phyloP scores from a whole-genome alignment of 2,888 invertebrate species.

The Chrysolina oricalcia region DNA sequence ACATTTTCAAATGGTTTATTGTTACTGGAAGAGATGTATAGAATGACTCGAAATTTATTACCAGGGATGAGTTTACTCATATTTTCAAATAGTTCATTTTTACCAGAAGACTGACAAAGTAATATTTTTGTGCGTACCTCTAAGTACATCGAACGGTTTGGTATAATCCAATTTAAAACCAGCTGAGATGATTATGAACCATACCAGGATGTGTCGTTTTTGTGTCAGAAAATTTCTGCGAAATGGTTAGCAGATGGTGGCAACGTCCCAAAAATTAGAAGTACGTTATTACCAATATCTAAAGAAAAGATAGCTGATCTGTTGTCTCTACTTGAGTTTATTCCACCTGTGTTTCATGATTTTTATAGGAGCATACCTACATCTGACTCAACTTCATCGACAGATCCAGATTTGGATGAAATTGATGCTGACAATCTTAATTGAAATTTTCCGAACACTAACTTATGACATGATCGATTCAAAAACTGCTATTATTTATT shows the following conservation, averaged over 20 bases:
- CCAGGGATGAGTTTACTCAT: constrained; percentile 2
- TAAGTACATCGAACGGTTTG: constrained; percentile 26
- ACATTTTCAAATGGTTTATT: background rate
- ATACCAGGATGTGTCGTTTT: constrained; percentile 18
- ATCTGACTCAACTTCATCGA: constrained; percentile 3
- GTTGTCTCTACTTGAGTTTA: constrained; percentile 14
- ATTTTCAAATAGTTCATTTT: constrained; percentile 10
- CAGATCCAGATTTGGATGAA: constrained; percentile 16
- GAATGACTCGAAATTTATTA: constrained; percentile 8
- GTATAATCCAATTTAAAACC: constrained; percentile 22
- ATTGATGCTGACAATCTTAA: background rate
- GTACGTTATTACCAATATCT: constrained; percentile 12
- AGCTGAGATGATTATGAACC: constrained; percentile 21
- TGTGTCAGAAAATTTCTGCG: constrained; percentile 11
- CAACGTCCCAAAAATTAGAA: constrained; percentile 2
- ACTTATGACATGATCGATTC: constrained; percentile 4
- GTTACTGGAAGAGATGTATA: background rate
- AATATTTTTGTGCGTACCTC: constrained; percentile 21
- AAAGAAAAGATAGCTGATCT: background rate
- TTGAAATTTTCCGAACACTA: constrained; percentile 2
- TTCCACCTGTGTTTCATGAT: constrained; percentile 19
- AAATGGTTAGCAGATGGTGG: constrained; percentile 22
- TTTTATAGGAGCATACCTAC: constrained; percentile 7
- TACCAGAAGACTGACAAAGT: background rate
- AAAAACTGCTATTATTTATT: background rate